These are phyloP conservation scores for Lithosia quadra DNA, from an alignment of 2,888 invertebrate genomes.

Conservation along the genomic window DNA sequence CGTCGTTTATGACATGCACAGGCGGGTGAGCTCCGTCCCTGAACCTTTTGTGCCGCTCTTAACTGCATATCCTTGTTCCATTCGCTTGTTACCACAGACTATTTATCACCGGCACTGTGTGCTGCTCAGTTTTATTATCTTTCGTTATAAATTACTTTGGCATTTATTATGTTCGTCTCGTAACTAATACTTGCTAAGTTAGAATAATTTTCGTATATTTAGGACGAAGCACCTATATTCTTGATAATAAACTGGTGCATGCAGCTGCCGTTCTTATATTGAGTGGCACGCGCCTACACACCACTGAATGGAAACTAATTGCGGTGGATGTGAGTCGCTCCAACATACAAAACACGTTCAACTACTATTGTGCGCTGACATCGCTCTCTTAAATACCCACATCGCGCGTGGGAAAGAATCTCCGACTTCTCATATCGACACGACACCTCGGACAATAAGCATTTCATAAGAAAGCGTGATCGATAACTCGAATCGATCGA, in stretches of 20 bases:
- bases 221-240: slow-evolving; percentile 11
- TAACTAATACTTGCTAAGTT: slow-evolving; percentile 18
- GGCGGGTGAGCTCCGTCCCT: slow-evolving; percentile 54
- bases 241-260: slow-evolving; percentile 32
- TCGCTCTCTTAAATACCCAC: slow-evolving; percentile 53
- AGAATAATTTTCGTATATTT: slow-evolving; percentile 19
- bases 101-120: slow-evolving; percentile 49
- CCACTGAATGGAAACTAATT: slow-evolving; percentile 78
- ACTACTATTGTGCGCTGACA: slow-evolving; percentile 32
- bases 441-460: slow-evolving; percentile 57
- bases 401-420: slow-evolving; percentile 69
- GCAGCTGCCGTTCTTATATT: slow-evolving; percentile 63
- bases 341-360: slow-evolving; percentile 63
- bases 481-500: slow-evolving; percentile 67
- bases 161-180: slow-evolving; percentile 28
- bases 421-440: slow-evolving; percentile 52
- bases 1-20: slow-evolving; percentile 68
- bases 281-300: slow-evolving; percentile 69
- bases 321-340: slow-evolving; percentile 67
- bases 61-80: slow-evolving; percentile 58
- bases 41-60: slow-evolving; percentile 56
- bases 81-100: slow-evolving; percentile 50
- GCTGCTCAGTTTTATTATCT: slow-evolving; percentile 41
- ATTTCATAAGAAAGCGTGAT: slow-evolving; percentile 70
- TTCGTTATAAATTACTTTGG: slow-evolving; percentile 37